These are phyloP conservation scores for Orius insidiosus DNA, from an alignment of 1,140 invertebrate species.

Conservation along the genomic window DNA sequence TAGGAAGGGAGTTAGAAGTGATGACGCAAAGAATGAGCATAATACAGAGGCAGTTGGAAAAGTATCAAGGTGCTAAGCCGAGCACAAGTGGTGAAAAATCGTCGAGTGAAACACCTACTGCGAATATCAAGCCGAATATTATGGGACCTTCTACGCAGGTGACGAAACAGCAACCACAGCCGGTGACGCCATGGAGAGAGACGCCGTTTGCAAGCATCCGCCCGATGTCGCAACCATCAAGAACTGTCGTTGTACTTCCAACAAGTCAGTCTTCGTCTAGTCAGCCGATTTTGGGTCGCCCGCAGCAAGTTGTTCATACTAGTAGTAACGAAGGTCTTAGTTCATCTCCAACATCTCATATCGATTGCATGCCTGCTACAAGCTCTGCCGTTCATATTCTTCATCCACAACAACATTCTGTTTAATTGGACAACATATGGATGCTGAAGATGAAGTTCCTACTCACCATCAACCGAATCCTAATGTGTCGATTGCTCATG, in stretches of 20 bases:
- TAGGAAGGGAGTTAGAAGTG: conserved; percentile 53
- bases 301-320: conserved; percentile 38
- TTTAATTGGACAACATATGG: conserved; percentile 27
- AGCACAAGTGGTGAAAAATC: conserved; percentile 47
- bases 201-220: conserved; percentile 79
- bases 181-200: conserved; percentile 28
- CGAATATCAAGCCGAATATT: conserved; percentile 82
- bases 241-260: conserved; percentile 63
- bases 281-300: conserved; percentile 35
- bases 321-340: conserved; percentile 33
- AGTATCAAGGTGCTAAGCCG: conserved; percentile 44
- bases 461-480: conserved; percentile 9
- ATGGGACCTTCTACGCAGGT: conserved; percentile 38
- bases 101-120: conserved; percentile 60
- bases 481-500: conserved; percentile 16
- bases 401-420: conserved; percentile 8
- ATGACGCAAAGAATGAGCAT: conserved; percentile 50
- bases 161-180: conserved; percentile 25
- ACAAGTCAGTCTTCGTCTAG: conserved; percentile 34
- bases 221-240: conserved; percentile 54
- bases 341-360: conserved; percentile 39
- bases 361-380: conserved; percentile 51
- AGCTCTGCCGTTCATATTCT: conserved; percentile 28
- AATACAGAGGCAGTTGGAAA: conserved; percentile 60
- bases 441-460: conserved; percentile 27